Base-by-base conservation (phyloP, 2,113 vertebrate genomes). In the Bungarus multicinctus region DNA sequence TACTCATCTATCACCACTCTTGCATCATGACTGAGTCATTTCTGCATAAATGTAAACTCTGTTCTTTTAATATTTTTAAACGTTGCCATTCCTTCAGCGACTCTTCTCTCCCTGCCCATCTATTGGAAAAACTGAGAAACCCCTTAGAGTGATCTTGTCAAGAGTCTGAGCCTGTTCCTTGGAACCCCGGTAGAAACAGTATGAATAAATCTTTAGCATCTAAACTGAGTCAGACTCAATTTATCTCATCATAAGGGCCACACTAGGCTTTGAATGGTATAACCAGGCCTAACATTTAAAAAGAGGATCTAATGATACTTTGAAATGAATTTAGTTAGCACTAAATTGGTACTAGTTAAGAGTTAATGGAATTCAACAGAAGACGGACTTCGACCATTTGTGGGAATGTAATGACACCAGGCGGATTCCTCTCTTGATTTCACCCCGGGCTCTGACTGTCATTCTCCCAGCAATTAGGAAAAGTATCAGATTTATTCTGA, bases 41-140 rank as follows among this genome's bases (percentile, higher is more conserved):
- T 90, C 54, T 87, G 53, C 90, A 74, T 93, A 89, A 43, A 12
- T 45, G 93, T 92, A 93, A 93, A 16, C 6, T 90, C 69, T 8
- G 81, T 4, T 22, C n/a, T 69, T 64, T n/a, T 64, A n/a, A 12
- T 64, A 64, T n/a, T 69, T 69, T 39, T 43, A 43, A 55, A 5
- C 0, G 6, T 39, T 16, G 57, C 3, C 9, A 55, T 85, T 85
- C 3, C 34, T 39, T 55, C 52, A 18, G 69, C 5, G 7, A 5
- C 47, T 43, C 45, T 60, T 58, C 30, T 91, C 14, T 10, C 27
- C 94, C 86, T 94, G 57, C 0, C 1, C 60, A 90, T 34, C 50
- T 94, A 91, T 45, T 34, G 90, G 85, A 92, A 94, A 93, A 95
- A 54, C 81, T 50, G 57, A 1, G 54, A 92, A 74, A 50, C 81